Percentiles rank a stretch among this genome's conserved stretches.
Conservation (phyloP, 2,113 vertebrate genomes). For the Synchiropus splendidus region DNA sequence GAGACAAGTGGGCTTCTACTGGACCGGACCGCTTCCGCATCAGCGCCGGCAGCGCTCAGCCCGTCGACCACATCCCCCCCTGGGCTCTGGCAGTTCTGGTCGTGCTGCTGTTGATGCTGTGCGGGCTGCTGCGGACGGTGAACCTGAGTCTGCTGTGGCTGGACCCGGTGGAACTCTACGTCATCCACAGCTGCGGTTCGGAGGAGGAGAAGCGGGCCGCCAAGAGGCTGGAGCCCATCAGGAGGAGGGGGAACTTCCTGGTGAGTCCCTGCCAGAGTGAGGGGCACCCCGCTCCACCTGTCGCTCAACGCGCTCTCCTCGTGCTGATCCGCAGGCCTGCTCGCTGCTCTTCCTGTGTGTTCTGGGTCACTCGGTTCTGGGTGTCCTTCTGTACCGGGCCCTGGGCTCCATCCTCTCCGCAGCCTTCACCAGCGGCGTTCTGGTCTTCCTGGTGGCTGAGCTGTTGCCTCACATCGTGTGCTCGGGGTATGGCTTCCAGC, state of each 20-base stretch:
- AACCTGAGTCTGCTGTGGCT: conserved; percentile 75
- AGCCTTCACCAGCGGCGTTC: conserved; percentile 67
- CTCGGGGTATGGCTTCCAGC: conserved; percentile 73
- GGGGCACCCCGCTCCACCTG: not conserved
- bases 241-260: conserved; percentile 76
- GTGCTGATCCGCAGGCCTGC: conserved; percentile 64
- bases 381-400: conserved; percentile 69
- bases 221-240: conserved; percentile 72
- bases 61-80: conserved; percentile 42
- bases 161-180: conserved; percentile 77
- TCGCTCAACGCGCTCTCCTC: too few species aligned
- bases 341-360: conserved; percentile 74
- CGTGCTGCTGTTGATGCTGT: conserved; percentile 59
- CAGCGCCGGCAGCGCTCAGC: conserved; percentile 15
- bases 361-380: conserved; percentile 72
- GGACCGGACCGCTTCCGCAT: conserved; percentile 57
- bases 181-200: conserved; percentile 78
- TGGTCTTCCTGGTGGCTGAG: conserved; percentile 75
- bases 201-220: conserved; percentile 76
- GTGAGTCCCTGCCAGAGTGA: conserved; percentile 21
- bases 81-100: conserved; percentile 71
- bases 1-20: conserved; percentile 42
- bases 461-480: conserved; percentile 76
- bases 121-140: conserved; percentile 68
- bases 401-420: conserved; percentile 64